Conservation (phyloP, 2,888 invertebrate species). For the Clivina fossor region DNA sequence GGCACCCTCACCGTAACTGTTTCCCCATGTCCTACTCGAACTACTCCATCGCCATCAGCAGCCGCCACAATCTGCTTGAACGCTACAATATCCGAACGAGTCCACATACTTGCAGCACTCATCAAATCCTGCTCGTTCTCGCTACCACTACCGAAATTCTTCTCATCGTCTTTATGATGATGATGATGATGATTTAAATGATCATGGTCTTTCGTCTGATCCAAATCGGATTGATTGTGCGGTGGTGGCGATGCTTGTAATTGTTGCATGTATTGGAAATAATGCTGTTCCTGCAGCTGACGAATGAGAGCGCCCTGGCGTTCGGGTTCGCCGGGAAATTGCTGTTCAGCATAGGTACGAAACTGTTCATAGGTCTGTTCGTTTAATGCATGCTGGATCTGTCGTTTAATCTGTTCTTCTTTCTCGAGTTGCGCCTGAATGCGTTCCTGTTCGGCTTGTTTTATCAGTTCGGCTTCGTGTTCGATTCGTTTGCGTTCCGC, state of each 20-base stretch:
- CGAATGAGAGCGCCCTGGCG: conserved; percentile 92
- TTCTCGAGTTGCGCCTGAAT: conserved; percentile 63
- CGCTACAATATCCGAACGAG: conserved; percentile 77
- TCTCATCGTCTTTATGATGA: no score
- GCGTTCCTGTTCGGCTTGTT: conserved; percentile 66
- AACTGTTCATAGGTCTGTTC: conserved; percentile 92
- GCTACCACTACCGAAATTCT: no score
- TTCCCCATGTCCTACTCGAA: conserved; percentile 94
- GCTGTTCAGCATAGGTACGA: conserved; percentile 89
- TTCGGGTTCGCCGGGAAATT: conserved; percentile 80
- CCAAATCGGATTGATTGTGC: conserved; percentile 46
- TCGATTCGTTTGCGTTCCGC: conserved; percentile 60
- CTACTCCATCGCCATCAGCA: conserved; percentile 80
- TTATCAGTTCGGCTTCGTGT: conserved; percentile 62
- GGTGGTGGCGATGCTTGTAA: no score
- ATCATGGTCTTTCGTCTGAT: conserved; percentile 19
- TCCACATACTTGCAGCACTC: conserved; percentile 93
- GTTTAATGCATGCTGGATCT: conserved; percentile 95
- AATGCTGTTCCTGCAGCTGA: conserved; percentile 98
- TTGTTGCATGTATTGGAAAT: conserved; percentile 98
- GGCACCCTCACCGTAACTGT: conserved; percentile 96
- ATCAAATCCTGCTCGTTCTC: conserved; percentile 49
- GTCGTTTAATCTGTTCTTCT: conserved; percentile 67
- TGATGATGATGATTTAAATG: no score
- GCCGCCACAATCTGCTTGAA: conserved; percentile 87